A percentile compares a stretch with the other conserved stretches of the same genome.
Conservation (phyloP, 2,113 vertebrate species). For the Anarrhichthys ocellatus region DNA sequence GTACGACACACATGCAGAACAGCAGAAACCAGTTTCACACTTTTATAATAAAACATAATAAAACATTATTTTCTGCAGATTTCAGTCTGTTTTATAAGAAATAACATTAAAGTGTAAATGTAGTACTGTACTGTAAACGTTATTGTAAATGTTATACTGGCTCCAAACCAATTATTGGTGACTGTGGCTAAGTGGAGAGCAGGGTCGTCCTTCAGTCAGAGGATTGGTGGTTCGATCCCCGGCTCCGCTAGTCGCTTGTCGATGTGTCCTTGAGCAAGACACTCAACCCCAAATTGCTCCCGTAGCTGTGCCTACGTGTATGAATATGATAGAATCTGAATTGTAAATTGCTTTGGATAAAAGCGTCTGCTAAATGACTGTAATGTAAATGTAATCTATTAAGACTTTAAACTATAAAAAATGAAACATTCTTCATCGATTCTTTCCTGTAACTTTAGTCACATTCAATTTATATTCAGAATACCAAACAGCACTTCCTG, state of each 20-base stretch:
- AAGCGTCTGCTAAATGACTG: too few species aligned
- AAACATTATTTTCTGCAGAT: not conserved
- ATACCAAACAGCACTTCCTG: not conserved
- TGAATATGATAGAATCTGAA: too few species aligned
- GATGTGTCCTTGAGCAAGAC: too few species aligned
- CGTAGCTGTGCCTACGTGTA: too few species aligned
- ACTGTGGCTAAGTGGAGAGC: too few species aligned
- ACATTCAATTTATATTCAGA: not conserved
- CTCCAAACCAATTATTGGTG: not conserved
- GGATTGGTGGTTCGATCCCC: too few species aligned
- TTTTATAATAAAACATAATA: constrained; percentile 30
- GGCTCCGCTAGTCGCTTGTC: too few species aligned
- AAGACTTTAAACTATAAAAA: not conserved
- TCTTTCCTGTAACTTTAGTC: not conserved
- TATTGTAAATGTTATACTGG: too few species aligned
- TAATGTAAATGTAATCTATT: not conserved
- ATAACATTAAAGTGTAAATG: constrained; percentile 1
- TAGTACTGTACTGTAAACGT: not conserved
- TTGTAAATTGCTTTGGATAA: too few species aligned
- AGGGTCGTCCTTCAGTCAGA: too few species aligned
- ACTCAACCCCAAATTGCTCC: too few species aligned
- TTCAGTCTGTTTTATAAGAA: not conserved
- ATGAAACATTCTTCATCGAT: not conserved
- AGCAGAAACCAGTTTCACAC: constrained; percentile 20
- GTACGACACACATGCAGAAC: constrained; percentile 40